A percentile compares a stretch with the other conserved stretches of the same genome.
Conservation (phyloP, 2,797 vertebrate species). For the Chelon labrosus region DNA sequence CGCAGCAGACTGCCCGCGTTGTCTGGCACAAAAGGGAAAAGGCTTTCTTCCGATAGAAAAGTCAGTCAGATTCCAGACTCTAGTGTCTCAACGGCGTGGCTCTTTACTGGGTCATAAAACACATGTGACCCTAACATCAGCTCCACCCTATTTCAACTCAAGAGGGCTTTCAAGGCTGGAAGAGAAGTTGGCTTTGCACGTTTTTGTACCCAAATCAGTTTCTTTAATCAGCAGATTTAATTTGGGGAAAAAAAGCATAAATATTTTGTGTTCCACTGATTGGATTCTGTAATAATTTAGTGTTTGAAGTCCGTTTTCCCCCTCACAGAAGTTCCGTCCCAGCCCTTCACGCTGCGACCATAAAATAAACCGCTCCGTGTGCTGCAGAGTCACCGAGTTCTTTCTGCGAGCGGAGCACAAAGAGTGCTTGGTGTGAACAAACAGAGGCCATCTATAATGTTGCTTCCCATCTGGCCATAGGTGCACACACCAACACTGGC, state of each 20-base stretch:
- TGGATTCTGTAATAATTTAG: not conserved
- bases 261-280: not conserved
- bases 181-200: not conserved
- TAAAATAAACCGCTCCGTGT: slow-evolving; percentile 51
- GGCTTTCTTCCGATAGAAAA: not conserved
- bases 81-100: slow-evolving; percentile 8
- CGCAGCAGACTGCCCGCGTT: slow-evolving; percentile 8
- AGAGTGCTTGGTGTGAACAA: slow-evolving; percentile 37
- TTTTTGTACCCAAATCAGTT: no score
- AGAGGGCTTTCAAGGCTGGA: not conserved
- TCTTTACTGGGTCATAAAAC: not conserved
- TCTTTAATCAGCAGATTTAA: not conserved
- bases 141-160: not conserved
- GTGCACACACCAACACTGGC: slow-evolving; percentile 6
- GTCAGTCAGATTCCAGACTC: slow-evolving; percentile 6
- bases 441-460: slow-evolving; percentile 3
- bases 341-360: slow-evolving; percentile 25
- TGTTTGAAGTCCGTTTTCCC: slow-evolving; percentile 18
- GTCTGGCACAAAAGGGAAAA: slow-evolving; percentile 24
- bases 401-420: slow-evolving; percentile 24
- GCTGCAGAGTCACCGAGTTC: slow-evolving; percentile 30
- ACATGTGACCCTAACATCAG: not conserved
- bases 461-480: slow-evolving; percentile 24
- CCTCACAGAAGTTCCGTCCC: slow-evolving; percentile 40
- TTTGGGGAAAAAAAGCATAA: not conserved